Evolutionary conservation across 2,113 vertebrate species (phyloP), one percentile per base, ranked within the genome.

Genomic region (Microtus oregoni): DNA sequence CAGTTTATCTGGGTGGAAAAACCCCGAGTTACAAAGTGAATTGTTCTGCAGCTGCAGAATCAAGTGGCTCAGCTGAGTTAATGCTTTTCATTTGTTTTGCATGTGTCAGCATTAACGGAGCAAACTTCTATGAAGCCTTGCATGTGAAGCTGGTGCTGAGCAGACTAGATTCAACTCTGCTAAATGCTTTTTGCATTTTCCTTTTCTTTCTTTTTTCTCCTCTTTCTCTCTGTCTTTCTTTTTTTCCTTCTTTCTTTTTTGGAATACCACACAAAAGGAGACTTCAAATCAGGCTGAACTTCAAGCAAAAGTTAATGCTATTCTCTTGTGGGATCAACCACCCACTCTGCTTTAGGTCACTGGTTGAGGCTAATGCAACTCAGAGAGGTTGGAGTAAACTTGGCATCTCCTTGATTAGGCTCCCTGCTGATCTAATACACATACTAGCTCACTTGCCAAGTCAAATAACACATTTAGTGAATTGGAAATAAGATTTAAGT

Each of bases 381-480:
- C 98, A 98, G 98, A 99, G 97, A 98, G 98, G 98, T 99, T 99
- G 99, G 99, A 98, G 98, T 98, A 98, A 99, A 99, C 99, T 99
- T 99, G 98, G 99, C 99, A 99, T 99, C 98, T 99, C 98, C 98
- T 98, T 99, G 99, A 99, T 99, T 98, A 99, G 98, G 99, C 99
- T 99, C 99, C 99, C 99, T 96, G 99, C 99, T 99, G 99, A 99
- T 99, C 98, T 98, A 98, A 98, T 99, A 99, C 99, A 99, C 99
- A 99, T 98, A 99, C 99, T 98, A 98, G 98, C 98, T 99, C 98
- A 99, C 99, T 99, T 99, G 99, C 99, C 99, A 99, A 99, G 99
- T 99, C 99, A 99, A 99, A 99, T 99, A 99, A 99, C 99, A 99
- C 99, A 99, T 99, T 99, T 99, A 99, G 99, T 99, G 99, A 99